Evolutionary conservation across 2,113 vertebrate species (phyloP), one percentile per base, ranked within the genome.

Genomic region (Oncorhynchus nerka): DNA sequence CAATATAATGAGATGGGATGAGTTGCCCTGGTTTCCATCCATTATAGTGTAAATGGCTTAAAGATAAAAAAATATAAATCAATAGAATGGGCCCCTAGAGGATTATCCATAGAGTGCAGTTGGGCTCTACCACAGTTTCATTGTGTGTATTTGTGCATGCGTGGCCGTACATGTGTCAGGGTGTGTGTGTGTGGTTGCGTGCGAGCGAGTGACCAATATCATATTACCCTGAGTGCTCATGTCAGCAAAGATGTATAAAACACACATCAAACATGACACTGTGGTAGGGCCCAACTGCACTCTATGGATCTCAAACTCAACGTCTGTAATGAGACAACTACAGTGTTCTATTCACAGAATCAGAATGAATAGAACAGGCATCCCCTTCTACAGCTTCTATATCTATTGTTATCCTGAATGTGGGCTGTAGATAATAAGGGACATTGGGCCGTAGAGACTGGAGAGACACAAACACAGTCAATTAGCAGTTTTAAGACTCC

Each of bases 381-480:
- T 45, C 9, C 39, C 39, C 39, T 12, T 45, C 39, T 45, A 45
- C 68, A 48, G n/a, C 45, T 12, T 4, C 77, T 62, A 20, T 15
- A 20, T 19, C 34, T 8, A 24, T 64, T 51, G 9, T 87, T 26
- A 87, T 88, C 83, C 80, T 75, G 85, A 88, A 86, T 45, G 22
- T n/a, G 9, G 26, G 4, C 65, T 4, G 15, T 28, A 15, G 26
- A 32, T 13, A 5, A 30, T 45, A 6, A 55, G 16, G 13, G 2
- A 45, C 8, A 55, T 1, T 55, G 51, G 51, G 16, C 0, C 1
- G 4, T 55, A 55, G 51, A 19, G 65, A 30, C 22, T 67, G 9
- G 9, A 30, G 11, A 67, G 26, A 24, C 65, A 67, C 51, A 19
- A 26, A 67, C 6, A 26, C 64, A 28, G 15, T 28, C 5, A 61